A percentile compares a stretch with the other conserved stretches of the same genome.
Conservation (phyloP, 2,888 invertebrate species). For the Ophion ellenae region DNA sequence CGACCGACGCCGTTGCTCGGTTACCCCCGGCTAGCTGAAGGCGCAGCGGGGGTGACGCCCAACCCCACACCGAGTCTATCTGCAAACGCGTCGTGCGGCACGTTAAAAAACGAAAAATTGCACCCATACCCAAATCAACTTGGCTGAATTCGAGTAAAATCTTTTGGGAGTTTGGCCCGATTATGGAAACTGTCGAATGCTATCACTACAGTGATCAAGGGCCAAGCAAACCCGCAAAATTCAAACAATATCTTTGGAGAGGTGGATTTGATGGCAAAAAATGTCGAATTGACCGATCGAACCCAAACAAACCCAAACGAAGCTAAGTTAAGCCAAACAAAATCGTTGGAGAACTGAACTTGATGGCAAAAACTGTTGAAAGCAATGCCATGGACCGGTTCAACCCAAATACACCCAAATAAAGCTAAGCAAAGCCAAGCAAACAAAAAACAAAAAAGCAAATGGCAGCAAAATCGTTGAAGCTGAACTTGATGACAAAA, state of each 20-base stretch:
- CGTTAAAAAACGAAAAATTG: background rate
- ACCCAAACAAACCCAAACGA: no score
- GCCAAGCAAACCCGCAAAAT: no score
- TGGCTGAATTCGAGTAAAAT: background rate
- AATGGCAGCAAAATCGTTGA: background rate
- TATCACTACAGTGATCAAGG: background rate
- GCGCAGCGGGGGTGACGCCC: conserved; percentile 95
- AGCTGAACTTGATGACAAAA: background rate
- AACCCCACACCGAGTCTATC: conserved; percentile 98
- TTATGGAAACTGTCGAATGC: background rate
- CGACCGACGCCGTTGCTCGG: conserved; percentile 79
- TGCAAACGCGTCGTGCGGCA: conserved; percentile 85
- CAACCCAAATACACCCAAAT: no score
- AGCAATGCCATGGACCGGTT: no score
- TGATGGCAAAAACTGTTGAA: conserved; percentile 1
- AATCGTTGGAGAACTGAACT: background rate
- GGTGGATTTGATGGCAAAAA: no score
- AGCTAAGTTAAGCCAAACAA: no score
- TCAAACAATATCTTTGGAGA: no score
- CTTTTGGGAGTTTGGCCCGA: background rate
- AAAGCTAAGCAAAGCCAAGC: background rate
- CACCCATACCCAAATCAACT: background rate
- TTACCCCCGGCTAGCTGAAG: conserved; percentile 89
- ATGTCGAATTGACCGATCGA: no score
- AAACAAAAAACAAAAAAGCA: background rate